Evolutionary conservation across 2,888 invertebrate species (phyloP), one percentile per base, ranked within the genome.

Genomic region (Epirrita christyi): DNA sequence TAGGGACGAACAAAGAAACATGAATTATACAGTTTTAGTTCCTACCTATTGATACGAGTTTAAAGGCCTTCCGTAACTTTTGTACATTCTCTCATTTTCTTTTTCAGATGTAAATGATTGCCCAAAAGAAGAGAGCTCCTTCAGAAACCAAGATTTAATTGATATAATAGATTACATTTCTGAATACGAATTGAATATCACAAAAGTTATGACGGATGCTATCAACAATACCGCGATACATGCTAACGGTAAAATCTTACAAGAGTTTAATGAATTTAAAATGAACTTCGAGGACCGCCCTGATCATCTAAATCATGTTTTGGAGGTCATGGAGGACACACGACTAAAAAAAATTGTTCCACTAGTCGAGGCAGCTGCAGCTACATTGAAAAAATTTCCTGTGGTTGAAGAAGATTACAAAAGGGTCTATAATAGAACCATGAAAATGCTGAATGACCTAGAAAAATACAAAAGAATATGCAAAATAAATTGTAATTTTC

Each of bases 221-320:
- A 73, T 71, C 46, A 57, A 62, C 8, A 47, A 63, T 6, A 36
- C 58, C 21, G 72, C 71, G 0, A 14, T 54, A 8, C 13, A 43
- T n/a, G 32, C 73, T 14, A 63, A 64, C 3, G 55, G 73, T 14
- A 67, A 64, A 34, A 53, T 74, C 56, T 14, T 61, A 11, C 13
- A 61, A 1, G 45, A 68, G 21, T 48, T 78, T 21, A 44, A 71
- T 37, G 42, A 62, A 2, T 74, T 76, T 28, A 60, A 59, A 10
- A 11, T 58, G 11, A 65, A 55, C 56, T 61, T 78, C 3, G 38
- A 63, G 14, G 59, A 72, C 21, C 71, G 71, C 2, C 78, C 82
- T 1, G 38, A 59, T 28, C 80, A 82, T 69, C 65, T 85, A n/a
- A 64, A 68, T 50, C 70, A 84, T 51, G 64, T 80, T 21, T 37